Evolutionary conservation across 2,888 invertebrate genomes (phyloP).

Genomic region (Helobdella robusta): DNA sequence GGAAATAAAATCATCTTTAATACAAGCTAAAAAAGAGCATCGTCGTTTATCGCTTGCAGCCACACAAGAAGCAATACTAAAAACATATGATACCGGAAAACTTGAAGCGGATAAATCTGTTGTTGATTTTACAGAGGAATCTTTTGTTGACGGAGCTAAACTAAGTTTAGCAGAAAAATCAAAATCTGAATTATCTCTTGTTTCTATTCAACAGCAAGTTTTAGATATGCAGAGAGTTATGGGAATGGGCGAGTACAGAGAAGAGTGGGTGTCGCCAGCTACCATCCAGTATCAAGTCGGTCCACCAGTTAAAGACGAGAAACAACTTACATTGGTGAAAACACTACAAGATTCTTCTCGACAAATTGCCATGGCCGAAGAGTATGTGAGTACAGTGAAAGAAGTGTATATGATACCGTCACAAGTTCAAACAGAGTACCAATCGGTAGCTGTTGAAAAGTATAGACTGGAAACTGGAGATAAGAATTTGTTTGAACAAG

Average conservation of each 20-base stretch:
- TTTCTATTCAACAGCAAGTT: conserved; percentile 30
- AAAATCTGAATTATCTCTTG: conserved; percentile 30
- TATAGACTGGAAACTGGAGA: conserved; percentile 33
- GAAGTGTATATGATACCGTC: conserved; percentile 35
- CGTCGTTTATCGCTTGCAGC: conserved; percentile 29
- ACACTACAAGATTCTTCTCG: conserved; percentile 28
- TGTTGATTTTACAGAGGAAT: conserved; percentile 28
- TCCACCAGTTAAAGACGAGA: conserved; percentile 27
- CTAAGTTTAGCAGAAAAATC: conserved; percentile 28
- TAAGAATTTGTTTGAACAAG: conserved; percentile 20
- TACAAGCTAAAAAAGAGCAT: conserved; percentile 28
- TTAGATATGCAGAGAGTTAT: conserved; percentile 32
- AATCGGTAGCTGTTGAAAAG: conserved; percentile 33
- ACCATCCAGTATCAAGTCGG: conserved; percentile 27
- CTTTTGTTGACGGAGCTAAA: conserved; percentile 27
- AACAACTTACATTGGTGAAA: conserved; percentile 29
- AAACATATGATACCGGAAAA: conserved; percentile 27
- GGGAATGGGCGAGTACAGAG: conserved; percentile 30
- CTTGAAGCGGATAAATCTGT: conserved; percentile 27
- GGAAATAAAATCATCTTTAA: conserved; percentile 29
- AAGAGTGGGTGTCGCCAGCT: conserved; percentile 30
- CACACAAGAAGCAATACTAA: conserved; percentile 27
- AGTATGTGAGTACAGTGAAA: conserved; percentile 33
- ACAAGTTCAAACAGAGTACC: conserved; percentile 33
- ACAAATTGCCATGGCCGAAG: conserved; percentile 32